Evolutionary conservation across 2,888 invertebrate genomes (phyloP).

Genomic region (Sinotaia quadrata): DNA sequence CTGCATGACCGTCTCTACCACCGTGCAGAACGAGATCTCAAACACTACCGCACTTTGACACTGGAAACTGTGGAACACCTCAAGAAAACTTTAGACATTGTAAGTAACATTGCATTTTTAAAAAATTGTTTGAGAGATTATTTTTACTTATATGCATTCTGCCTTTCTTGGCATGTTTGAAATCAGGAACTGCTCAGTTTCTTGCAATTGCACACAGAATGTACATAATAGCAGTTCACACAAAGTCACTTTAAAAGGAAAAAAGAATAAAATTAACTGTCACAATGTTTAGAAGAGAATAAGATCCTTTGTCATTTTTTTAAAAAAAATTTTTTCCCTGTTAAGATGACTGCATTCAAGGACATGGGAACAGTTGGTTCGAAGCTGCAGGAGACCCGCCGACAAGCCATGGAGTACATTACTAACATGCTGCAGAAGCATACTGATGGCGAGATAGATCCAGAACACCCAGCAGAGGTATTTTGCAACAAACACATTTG

Average conservation of each 20-base stretch:
- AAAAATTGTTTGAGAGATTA: neutral
- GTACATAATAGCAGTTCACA: too few species aligned
- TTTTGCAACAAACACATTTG: too few species aligned
- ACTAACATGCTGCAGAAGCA: neutral
- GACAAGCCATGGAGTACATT: neutral
- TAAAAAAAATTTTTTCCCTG: neutral
- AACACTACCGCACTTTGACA: slow-evolving; percentile 33
- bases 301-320: too few species aligned
- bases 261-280: too few species aligned
- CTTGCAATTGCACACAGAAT: too few species aligned
- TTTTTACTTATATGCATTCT: neutral
- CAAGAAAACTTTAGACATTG: slow-evolving; percentile 63
- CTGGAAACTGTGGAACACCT: slow-evolving; percentile 60
- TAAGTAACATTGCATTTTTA: slow-evolving; percentile 37
- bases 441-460: neutral
- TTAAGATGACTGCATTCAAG: too few species aligned
- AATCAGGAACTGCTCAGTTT: neutral
- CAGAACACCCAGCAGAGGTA: neutral
- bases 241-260: too few species aligned
- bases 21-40: slow-evolving; percentile 2
- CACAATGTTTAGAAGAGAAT: too few species aligned
- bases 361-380: too few species aligned
- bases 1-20: neutral
- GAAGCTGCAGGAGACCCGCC: neutral
- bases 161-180: neutral